Evolutionary conservation across 2,888 invertebrate species (phyloP).

Genomic region (Torymus tubicola): DNA sequence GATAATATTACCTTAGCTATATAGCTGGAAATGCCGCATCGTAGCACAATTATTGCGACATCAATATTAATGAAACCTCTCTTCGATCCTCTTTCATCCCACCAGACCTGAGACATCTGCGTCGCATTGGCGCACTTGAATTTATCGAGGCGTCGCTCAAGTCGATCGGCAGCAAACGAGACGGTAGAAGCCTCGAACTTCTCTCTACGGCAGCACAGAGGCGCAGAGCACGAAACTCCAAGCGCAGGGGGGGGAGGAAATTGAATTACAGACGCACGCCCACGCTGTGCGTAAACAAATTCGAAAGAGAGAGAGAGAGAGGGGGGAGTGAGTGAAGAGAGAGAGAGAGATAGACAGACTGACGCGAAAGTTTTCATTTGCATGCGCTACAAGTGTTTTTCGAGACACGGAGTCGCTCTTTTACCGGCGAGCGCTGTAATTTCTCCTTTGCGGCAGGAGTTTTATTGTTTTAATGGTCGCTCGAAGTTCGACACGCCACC

Average conservation of each 20-base stretch:
- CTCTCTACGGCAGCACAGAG: neutral
- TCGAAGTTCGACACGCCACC: neutral
- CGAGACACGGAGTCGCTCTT: slow-evolving; percentile 8
- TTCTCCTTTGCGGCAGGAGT: neutral
- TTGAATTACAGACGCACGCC: slow-evolving; percentile 40
- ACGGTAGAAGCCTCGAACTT: neutral
- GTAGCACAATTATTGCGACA: too few species aligned
- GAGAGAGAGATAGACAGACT: slow-evolving; percentile 43
- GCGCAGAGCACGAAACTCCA: neutral
- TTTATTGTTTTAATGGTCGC: slow-evolving; percentile 3
- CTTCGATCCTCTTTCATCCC: too few species aligned
- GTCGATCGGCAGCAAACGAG: too few species aligned
- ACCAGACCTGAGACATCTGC: too few species aligned
- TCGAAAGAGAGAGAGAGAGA: slow-evolving; percentile 41
- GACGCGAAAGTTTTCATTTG: slow-evolving; percentile 57
- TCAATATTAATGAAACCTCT: too few species aligned
- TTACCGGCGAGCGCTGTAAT: neutral
- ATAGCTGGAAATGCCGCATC: too few species aligned
- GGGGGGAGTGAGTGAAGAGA: neutral
- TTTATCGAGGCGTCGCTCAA: slow-evolving; percentile 32
- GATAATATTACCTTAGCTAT: too few species aligned
- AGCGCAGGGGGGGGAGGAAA: slow-evolving; percentile 17
- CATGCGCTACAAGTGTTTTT: slow-evolving; percentile 53
- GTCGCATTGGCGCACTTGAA: neutral
- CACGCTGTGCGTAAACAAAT: slow-evolving; percentile 46